Base-by-base conservation (phyloP, 2,888 invertebrate genomes). In the Lithosia quadra region DNA sequence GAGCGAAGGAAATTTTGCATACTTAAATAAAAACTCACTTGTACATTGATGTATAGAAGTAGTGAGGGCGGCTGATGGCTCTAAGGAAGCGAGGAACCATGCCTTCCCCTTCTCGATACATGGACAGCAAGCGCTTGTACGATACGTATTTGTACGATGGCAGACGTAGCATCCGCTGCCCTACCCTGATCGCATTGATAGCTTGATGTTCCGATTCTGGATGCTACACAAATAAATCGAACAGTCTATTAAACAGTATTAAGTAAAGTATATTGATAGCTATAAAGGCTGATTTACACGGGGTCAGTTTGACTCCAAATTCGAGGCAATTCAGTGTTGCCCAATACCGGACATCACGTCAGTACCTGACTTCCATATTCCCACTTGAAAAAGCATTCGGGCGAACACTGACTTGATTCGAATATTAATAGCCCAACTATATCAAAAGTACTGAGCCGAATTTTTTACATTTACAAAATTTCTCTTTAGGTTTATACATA, bases 11-110 rank as follows among this genome's bases (percentile, higher is more conserved):
- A 49, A n/a, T 49, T n/a, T 49, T 49, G n/a, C 8, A 49, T n/a
- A n/a, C n/a, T n/a, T n/a, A n/a, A 49, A 49, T 33, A 7, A 9
- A 63, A 34, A 86, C 92, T 92, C 80, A 94, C 94, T 92, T 92
- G 82, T 92, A 92, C 92, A 92, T 92, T 2, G 93, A 92, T 0
- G 92, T 91, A 81, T 92, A 93, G 80, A 92, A 92, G 80, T 90
- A 92, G 74, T 92, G 91, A 0, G 93, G 92, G 0, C 91, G 87
- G 65, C 86, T 88, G 74, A 91, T 88, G 10, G 92, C 88, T 22
- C 90, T 86, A 53, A 94, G 87, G 81, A 93, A 94, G 1, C 91
- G 81, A 1, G 94, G 88, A 66, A 94, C 92, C 86, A 93, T 88
- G 67, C 93, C 93, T 55, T 94, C 93, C 0, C 93, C 92, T 76